Base-by-base conservation (phyloP, 2,888 invertebrate genomes). In the Trachelus troglodyta region DNA sequence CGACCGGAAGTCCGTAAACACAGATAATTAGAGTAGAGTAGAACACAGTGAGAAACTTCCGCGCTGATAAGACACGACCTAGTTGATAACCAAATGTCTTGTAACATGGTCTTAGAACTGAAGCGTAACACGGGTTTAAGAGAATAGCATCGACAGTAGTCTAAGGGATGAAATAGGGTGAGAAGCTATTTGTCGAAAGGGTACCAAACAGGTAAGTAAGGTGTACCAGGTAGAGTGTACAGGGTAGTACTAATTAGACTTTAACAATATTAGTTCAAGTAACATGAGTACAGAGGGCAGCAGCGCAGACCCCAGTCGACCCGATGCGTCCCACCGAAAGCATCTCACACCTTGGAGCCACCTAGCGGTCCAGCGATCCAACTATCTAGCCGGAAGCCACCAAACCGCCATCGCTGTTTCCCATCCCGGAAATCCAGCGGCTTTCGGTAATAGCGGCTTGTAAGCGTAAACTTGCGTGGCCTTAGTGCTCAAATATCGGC, bases 191-290 rank as follows among this genome's bases (percentile, higher is more conserved):
- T 74, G 78, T 73, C 40, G 40, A 15, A 40, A 40, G 40, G 40
- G 15, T 40, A 40, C 6, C 6, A 40, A 15, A 0, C 40, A 15
- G 15, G 15, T 15, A 15, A 6, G 4, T 15, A 40, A 40, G 40
- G 40, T 40, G 15, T 15, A 40, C 15, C 15, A 40, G 40, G 40
- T 6, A 40, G 15, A 40, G 15, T 40, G 71, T n/a, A n/a, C 9
- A 31, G 69, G 81, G 81, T 80, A 81, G 82, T 83, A 85, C 88
- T 89, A 89, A 89, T 89, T 89, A 89, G 86, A 87, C 83, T 84
- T 83, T 82, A 87, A 89, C 86, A 87, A 89, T 87, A 87, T 89
- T 89, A 87, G 86, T 86, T 87, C 83, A 87, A 86, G 85, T 86
- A 88, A 87, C 85, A 82, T 82, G 83, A 81, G 82, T 83, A 81